Conservation (phyloP, 2,888 invertebrate species). For the Cosmopolites sordidus region DNA sequence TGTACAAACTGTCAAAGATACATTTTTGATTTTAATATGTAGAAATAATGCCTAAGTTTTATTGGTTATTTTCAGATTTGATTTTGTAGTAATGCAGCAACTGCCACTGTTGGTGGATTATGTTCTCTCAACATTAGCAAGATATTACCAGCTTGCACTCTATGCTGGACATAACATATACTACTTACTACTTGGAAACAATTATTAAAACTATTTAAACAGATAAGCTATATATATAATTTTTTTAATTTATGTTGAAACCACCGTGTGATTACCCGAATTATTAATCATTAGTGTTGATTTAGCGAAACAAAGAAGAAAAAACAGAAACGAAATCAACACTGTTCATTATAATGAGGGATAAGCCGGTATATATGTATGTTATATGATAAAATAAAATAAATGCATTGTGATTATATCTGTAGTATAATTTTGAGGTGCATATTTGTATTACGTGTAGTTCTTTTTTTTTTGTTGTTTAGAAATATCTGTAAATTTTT, state of each 20-base stretch:
- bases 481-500: slow-evolving; percentile 21
- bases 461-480: slow-evolving; percentile 14
- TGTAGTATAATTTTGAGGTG: slow-evolving; percentile 23
- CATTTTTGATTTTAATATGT: no score
- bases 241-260: background rate
- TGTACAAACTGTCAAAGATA: no score
- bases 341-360: no score
- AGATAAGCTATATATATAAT: slow-evolving; percentile 8
- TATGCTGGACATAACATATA: slow-evolving; percentile 7
- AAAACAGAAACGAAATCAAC: background rate
- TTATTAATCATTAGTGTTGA: no score
- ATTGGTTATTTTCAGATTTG: slow-evolving; percentile 15
- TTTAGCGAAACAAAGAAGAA: no score
- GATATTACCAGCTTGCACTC: slow-evolving; percentile 7
- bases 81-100: slow-evolving; percentile 17
- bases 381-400: slow-evolving; percentile 12
- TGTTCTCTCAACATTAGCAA: slow-evolving; percentile 10
- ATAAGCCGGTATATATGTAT: slow-evolving; percentile 3
- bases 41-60: no score
- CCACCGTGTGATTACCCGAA: background rate
- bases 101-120: slow-evolving; percentile 4
- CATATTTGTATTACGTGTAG: slow-evolving; percentile 16
- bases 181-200: slow-evolving; percentile 9
- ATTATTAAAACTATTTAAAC: slow-evolving; percentile 9
- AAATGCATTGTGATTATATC: slow-evolving; percentile 21